Base-by-base conservation (phyloP, 2,888 invertebrate species). In the Orthonychiurus folsomi region DNA sequence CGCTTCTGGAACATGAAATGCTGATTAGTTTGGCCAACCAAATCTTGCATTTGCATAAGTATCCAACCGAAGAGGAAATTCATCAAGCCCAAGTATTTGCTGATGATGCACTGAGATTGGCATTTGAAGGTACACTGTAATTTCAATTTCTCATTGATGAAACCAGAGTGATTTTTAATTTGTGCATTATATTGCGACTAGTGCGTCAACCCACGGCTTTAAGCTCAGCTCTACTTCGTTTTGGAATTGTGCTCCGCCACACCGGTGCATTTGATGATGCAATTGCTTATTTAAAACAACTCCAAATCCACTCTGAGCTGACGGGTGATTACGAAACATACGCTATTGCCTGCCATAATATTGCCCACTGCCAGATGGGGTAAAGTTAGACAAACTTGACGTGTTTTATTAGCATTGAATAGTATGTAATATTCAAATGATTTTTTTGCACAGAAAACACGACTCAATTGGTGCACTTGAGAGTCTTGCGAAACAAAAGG, bases 1-100 rank as follows among this genome's bases (percentile, higher is more conserved):
- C 68, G 57, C 61, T 71, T n/a, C 58, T 69, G 18, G 69, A 69
- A 50, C 68, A 69, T 60, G 67, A 67, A 60, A 61, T 69, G 57
- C 61, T 71, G 37, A 64, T 69, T 48, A 65, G 66, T 27, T 63
- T 69, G 55, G 69, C 69, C 1, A 66, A 67, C 55, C 64, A 69
- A 62, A 66, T 71, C 50, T 63, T 69, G 53, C 63, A 69, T 27
- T 53, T 61, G 5, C 67, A 69, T 26, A 60, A 59, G 50, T 62
- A 58, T 53, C 69, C 68, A 23, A 63, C 68, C 15, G 65, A 68
- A 5, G 67, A 69, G 21, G 69, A 69, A 57, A 60, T 72, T 23
- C 58, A 60, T 23, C 60, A 62, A 12, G 68, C 71, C 27, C 66
- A 69, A 62, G 63, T 66, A 28, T 70, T 66, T 63, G 66, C 70